Evolutionary conservation across 2,113 vertebrate species (phyloP).

Genomic region (Gorsachius goisagi): DNA sequence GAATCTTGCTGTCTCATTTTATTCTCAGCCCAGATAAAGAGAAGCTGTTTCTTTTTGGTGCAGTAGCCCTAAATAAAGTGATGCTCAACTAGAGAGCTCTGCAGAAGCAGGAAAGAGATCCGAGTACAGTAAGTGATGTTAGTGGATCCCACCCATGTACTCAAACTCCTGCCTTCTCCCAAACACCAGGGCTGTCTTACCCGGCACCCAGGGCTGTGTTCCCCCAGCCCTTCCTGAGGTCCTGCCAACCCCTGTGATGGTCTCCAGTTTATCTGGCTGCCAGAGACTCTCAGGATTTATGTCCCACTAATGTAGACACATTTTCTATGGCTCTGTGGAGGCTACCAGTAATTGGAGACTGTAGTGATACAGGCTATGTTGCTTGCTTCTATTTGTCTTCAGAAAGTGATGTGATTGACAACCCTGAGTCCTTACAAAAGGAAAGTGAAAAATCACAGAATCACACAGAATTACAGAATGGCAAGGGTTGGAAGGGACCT

Average conservation of each 20-base stretch:
- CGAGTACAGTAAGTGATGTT: neutral
- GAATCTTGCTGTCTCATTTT: neutral
- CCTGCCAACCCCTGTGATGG: neutral
- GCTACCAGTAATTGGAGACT: neutral
- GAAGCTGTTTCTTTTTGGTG: neutral
- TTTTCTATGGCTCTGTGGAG: neutral
- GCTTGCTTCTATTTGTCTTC: neutral
- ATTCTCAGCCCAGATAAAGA: neutral
- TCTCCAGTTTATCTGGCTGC: neutral
- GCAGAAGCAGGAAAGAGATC: neutral
- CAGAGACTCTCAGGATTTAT: neutral
- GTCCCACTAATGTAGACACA: neutral
- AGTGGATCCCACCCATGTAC: neutral
- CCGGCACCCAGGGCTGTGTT: neutral
- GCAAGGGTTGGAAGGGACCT: no score
- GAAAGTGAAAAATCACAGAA: neutral
- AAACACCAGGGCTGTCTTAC: neutral
- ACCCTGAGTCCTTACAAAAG: neutral
- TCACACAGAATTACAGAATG: no score
- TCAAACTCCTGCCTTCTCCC: neutral
- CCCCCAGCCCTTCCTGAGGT: neutral
- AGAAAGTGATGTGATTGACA: neutral
- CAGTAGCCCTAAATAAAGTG: neutral
- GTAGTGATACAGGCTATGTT: neutral
- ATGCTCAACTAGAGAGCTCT: neutral